phyloP scores from a whole-genome alignment of 2,888 invertebrate genomes.

The Halictus ligatus region DNA sequence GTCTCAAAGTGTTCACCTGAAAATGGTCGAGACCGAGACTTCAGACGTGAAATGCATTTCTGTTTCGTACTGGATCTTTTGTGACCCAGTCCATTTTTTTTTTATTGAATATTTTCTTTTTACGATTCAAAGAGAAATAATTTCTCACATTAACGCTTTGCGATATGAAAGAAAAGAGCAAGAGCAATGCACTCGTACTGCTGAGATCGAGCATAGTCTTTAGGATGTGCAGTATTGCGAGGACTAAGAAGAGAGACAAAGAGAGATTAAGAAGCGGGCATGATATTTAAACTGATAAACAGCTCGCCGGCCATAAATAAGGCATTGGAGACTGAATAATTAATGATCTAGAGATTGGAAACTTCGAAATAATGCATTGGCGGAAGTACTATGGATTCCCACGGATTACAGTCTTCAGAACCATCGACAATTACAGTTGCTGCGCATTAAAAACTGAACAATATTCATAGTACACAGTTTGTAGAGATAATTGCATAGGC shows the following conservation, averaged over 20 bases:
- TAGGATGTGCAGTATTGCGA: background rate
- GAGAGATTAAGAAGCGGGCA: too few species aligned
- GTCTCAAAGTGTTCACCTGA: background rate
- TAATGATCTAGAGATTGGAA: background rate
- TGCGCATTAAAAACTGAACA: background rate
- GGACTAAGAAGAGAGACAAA: background rate
- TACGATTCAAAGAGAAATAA: background rate
- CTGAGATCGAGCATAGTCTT: background rate
- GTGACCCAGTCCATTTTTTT: too few species aligned
- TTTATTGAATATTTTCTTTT: too few species aligned
- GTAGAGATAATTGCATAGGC: background rate
- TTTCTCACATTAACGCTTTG: background rate
- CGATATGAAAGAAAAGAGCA: background rate
- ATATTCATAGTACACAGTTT: background rate
- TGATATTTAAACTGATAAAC: background rate
- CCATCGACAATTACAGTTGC: background rate
- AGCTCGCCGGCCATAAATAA: background rate
- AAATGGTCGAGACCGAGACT: too few species aligned
- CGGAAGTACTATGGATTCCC: background rate
- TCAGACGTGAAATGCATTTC: too few species aligned
- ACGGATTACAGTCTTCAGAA: background rate
- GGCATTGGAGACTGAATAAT: background rate
- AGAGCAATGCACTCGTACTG: too few species aligned
- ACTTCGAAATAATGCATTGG: background rate
- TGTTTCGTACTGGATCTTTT: background rate